Conservation (phyloP, 2,797 vertebrate genomes). For the Kryptopterus vitreolus region DNA sequence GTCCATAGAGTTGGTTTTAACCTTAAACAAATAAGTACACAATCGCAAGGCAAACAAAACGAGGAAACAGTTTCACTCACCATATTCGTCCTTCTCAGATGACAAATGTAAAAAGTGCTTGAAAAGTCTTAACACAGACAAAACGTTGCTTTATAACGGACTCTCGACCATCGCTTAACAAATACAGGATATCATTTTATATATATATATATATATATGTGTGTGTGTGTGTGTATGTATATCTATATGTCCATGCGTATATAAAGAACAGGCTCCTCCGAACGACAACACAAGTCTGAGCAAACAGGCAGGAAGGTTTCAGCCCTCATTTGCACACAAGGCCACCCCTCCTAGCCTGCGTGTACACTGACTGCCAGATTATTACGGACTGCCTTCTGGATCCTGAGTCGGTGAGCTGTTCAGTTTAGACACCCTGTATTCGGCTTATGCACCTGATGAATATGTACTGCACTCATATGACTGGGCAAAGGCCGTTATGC, state of each 20-base stretch:
- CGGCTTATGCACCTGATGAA: slow-evolving; percentile 51
- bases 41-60: slow-evolving; percentile 39
- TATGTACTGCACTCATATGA: slow-evolving; percentile 51
- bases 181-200: slow-evolving; percentile 14
- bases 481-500: slow-evolving; percentile 65
- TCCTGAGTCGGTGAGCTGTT: slow-evolving; percentile 36
- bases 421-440: slow-evolving; percentile 58
- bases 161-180: slow-evolving; percentile 35
- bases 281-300: slow-evolving; percentile 47
- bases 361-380: slow-evolving; percentile 68
- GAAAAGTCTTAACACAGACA: not conserved
- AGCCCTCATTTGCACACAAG: slow-evolving; percentile 64
- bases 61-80: slow-evolving; percentile 43
- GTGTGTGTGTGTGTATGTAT: too few species aligned
- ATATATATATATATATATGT: too few species aligned
- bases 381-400: slow-evolving; percentile 57
- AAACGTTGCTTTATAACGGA: slow-evolving; percentile 21
- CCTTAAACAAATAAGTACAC: slow-evolving; percentile 50
- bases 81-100: slow-evolving; percentile 36
- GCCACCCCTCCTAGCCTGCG: slow-evolving; percentile 59
- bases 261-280: slow-evolving; percentile 31
- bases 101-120: slow-evolving; percentile 5
- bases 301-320: slow-evolving; percentile 51
- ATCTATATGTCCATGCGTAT: too few species aligned
- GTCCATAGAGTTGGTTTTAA: slow-evolving; percentile 28